Conservation (phyloP, 1,140 invertebrate genomes). For the Doryteuthis pealeii region DNA sequence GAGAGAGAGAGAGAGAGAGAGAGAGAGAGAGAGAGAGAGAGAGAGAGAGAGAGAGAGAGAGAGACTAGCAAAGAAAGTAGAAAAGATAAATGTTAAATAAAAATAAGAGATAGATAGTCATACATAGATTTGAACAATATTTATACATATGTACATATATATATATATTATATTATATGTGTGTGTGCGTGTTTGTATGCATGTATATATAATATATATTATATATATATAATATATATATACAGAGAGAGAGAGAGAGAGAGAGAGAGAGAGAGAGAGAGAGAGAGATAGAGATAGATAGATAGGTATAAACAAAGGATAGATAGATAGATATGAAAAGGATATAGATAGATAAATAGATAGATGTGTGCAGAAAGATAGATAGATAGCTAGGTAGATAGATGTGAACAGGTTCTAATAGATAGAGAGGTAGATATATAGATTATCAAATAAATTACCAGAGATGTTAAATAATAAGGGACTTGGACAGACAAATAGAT, state of each 20-base stretch:
- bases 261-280: no score
- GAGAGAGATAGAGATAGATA: no score
- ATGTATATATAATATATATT: conserved; percentile 5
- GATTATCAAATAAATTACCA: neutral
- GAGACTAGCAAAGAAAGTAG: no score
- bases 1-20: no score
- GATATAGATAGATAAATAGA: neutral
- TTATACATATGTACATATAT: neutral
- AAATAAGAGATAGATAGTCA: neutral
- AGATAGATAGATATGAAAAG: no score
- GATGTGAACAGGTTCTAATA: neutral
- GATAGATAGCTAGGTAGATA: neutral
- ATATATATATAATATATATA: neutral
- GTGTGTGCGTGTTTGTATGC: neutral
- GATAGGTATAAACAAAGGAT: no score
- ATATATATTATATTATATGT: neutral
- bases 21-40: no score
- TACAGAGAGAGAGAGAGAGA: neutral
- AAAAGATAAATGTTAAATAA: no score
- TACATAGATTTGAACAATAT: neutral
- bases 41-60: no score
- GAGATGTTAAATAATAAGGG: neutral
- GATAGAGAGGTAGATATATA: neutral
- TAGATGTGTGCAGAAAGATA: neutral
- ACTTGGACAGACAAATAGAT: neutral